phyloP scores from a whole-genome alignment of 2,888 invertebrate species.

The Ferrisia virgata region DNA sequence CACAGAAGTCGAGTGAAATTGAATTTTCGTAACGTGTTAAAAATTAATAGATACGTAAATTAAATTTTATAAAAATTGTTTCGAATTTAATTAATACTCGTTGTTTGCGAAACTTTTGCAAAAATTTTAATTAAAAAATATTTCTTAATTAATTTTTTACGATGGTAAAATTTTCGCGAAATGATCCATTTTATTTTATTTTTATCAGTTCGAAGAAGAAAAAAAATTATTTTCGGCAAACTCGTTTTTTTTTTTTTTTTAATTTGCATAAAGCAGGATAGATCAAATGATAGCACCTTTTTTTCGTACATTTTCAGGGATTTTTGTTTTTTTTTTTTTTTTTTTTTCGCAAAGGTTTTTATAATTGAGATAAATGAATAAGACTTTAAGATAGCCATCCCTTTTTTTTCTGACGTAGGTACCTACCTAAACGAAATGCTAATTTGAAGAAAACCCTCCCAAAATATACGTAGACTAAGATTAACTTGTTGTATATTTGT shows the following conservation, averaged over 20 bases:
- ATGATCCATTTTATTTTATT: neutral
- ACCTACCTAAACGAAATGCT: too few species aligned
- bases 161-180: neutral
- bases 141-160: neutral
- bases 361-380: neutral
- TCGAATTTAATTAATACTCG: neutral
- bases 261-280: neutral
- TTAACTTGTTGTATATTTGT: neutral
- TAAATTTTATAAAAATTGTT: neutral
- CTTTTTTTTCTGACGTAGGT: too few species aligned
- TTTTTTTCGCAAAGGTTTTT: neutral
- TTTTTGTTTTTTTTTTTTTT: too few species aligned
- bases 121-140: neutral
- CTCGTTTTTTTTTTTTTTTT: neutral
- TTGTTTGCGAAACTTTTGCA: neutral
- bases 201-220: neutral
- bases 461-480: too few species aligned
- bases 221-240: neutral
- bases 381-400: too few species aligned
- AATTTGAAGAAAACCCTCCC: too few species aligned
- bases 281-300: neutral
- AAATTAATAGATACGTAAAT: neutral
- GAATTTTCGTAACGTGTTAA: too few species aligned
- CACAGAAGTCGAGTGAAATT: too few species aligned
- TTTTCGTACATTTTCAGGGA: neutral